Evolutionary conservation across 2,797 vertebrate genomes (phyloP).

Genomic region (Silurus aristotelis): DNA sequence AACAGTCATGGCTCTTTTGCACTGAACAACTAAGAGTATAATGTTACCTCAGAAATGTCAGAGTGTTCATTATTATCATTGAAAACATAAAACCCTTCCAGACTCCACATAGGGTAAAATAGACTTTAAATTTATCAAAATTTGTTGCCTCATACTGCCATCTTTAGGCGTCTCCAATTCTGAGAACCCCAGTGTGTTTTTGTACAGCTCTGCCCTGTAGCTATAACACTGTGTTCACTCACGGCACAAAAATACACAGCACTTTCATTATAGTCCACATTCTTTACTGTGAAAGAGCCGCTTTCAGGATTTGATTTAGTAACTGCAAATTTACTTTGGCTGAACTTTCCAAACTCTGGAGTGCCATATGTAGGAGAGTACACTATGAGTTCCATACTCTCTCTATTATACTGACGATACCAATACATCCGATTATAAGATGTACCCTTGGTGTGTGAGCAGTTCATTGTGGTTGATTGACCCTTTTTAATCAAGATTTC

Average conservation of each 20-base stretch:
- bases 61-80: too few species aligned
- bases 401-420: slow-evolving; percentile 52
- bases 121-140: not conserved
- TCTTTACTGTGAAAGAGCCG: slow-evolving; percentile 51
- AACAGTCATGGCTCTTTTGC: too few species aligned
- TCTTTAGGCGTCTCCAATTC: not conserved
- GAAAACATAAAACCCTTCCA: too few species aligned
- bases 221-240: not conserved
- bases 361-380: not conserved
- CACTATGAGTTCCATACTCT: slow-evolving; percentile 53
- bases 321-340: slow-evolving; percentile 13
- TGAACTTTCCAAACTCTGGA: not conserved
- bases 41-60: too few species aligned
- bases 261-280: slow-evolving; percentile 10
- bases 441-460: not conserved
- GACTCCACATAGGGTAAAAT: too few species aligned
- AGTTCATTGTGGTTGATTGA: slow-evolving; percentile 27
- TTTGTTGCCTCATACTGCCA: slow-evolving; percentile 7
- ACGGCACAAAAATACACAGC: not conserved
- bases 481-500: not conserved
- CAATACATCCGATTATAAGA: slow-evolving; percentile 41
- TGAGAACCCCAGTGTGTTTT: not conserved
- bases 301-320: not conserved
- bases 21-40: too few species aligned
- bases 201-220: slow-evolving; percentile 4